A percentile compares a stretch with the other conserved stretches of the same genome.
phyloP scores from a whole-genome alignment of 1,140 invertebrate genomes.

The Psix sp. region DNA sequence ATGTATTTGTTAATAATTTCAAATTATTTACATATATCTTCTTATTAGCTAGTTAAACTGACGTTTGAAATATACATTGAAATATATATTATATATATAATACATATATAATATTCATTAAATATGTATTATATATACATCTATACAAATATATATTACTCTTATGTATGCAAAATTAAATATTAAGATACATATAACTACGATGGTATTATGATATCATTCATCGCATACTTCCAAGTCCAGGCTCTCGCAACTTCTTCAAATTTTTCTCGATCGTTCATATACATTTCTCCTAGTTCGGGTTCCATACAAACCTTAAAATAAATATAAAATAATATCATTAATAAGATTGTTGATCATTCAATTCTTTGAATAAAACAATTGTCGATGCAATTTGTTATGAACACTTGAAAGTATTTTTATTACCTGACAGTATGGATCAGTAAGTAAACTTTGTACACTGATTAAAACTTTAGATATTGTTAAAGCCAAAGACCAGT shows the following conservation, averaged over 20 bases:
- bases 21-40: no score
- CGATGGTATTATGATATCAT: conserved; percentile 82
- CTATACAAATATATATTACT: no score
- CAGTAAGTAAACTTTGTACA: conserved; percentile 93
- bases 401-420: neutral
- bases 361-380: no score
- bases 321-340: conserved; percentile 19
- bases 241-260: conserved; percentile 89
- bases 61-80: no score
- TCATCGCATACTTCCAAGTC: conserved; percentile 96
- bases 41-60: no score
- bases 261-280: conserved; percentile 85
- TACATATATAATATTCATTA: no score
- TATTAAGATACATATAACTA: no score
- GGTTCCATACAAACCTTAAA: conserved; percentile 93
- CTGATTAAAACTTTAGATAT: conserved; percentile 93
- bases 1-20: no score
- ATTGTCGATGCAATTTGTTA: no score
- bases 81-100: no score
- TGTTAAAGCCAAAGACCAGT: conserved; percentile 95
- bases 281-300: conserved; percentile 88
- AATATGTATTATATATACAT: no score
- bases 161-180: neutral
- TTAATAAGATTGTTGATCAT: no score
- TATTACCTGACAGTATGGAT: conserved; percentile 88